Evolutionary conservation across 35 echinoderm and acorn worm species (phyloP).

Genomic region (Nesometra sesokonis): DNA sequence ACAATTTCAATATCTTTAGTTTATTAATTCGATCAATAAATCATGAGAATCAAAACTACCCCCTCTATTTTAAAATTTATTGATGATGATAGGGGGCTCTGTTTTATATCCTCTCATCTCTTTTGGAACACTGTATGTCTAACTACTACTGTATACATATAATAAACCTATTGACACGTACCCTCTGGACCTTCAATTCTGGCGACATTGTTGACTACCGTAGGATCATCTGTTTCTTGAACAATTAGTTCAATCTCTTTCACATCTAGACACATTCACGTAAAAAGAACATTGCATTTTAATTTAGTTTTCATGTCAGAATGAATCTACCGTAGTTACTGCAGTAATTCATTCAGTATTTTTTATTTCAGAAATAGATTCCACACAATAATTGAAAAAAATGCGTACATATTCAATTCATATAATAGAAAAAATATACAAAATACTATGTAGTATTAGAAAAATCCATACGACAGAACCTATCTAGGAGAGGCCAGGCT

Average conservation of each 20-base stretch:
- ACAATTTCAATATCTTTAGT: not conserved
- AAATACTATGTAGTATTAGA: too few relatives aligned
- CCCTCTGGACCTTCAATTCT: slow-evolving; percentile 26
- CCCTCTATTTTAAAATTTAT: not conserved
- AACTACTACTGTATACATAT: slow-evolving; percentile 50
- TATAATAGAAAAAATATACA: too few relatives aligned
- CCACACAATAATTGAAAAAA: too few relatives aligned
- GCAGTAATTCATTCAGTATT: too few relatives aligned
- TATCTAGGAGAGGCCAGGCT: too few relatives aligned
- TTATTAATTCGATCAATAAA: not conserved
- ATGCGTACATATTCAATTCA: too few relatives aligned
- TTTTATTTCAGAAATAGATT: too few relatives aligned
- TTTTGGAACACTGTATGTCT: not conserved
- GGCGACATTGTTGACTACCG: not conserved
- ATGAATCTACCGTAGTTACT: too few relatives aligned
- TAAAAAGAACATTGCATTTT: not conserved
- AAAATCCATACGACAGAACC: too few relatives aligned
- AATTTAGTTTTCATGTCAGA: too few relatives aligned
- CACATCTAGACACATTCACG: slow-evolving; percentile 38
- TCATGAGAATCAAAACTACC: not conserved
- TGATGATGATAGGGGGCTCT: not conserved
- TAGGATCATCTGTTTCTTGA: slow-evolving; percentile 53
- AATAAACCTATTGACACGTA: slow-evolving; percentile 30
- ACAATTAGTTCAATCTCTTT: slow-evolving; percentile 94
- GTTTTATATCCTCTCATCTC: not conserved